A percentile compares a stretch with the other conserved stretches of the same genome.
phyloP scores from a whole-genome alignment of 2,888 invertebrate genomes.

The Heterodera filipjevi region DNA sequence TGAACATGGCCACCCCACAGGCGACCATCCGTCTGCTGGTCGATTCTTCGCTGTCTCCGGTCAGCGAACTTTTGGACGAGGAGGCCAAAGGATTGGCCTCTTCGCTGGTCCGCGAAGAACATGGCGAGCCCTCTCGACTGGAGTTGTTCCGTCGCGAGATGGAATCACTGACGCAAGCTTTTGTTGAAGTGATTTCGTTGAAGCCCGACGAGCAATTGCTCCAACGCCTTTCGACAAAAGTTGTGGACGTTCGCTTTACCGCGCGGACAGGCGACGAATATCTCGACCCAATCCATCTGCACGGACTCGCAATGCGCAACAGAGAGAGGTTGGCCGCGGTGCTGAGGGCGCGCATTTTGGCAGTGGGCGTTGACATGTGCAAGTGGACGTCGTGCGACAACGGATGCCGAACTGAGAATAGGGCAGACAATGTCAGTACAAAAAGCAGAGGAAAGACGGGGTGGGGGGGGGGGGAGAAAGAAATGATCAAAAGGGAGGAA shows the following conservation, averaged over 20 bases:
- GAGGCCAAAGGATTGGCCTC: conserved; percentile 26
- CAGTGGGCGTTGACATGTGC: conserved; percentile 81
- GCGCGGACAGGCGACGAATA: conserved; percentile 72
- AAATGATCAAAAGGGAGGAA: neutral
- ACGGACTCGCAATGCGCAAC: conserved; percentile 90
- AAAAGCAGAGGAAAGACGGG: neutral
- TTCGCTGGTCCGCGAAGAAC: conserved; percentile 20
- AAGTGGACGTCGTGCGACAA: conserved; percentile 63
- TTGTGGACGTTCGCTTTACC: conserved; percentile 61
- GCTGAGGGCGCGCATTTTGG: conserved; percentile 55
- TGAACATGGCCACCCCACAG: conserved; percentile 10
- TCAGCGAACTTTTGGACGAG: conserved; percentile 30
- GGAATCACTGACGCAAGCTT: conserved; percentile 20
- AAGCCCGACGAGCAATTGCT: conserved; percentile 70
- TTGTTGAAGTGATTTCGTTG: conserved; percentile 92
- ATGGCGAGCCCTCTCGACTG: conserved; percentile 31
- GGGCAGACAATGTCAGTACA: conserved; percentile 52
- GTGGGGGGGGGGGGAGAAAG: neutral
- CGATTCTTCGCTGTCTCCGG: conserved; percentile 20
- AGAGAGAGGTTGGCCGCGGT: conserved; percentile 76
- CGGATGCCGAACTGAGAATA: conserved; percentile 59
- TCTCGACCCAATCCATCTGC: conserved; percentile 88
- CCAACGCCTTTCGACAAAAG: conserved; percentile 51
- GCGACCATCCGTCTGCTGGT: conserved; percentile 32
- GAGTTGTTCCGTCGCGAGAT: conserved; percentile 33